Evolutionary conservation across 2,797 vertebrate genomes (phyloP), one percentile per base, ranked within the genome.

Genomic region (Tragelaphus eurycerus): DNA sequence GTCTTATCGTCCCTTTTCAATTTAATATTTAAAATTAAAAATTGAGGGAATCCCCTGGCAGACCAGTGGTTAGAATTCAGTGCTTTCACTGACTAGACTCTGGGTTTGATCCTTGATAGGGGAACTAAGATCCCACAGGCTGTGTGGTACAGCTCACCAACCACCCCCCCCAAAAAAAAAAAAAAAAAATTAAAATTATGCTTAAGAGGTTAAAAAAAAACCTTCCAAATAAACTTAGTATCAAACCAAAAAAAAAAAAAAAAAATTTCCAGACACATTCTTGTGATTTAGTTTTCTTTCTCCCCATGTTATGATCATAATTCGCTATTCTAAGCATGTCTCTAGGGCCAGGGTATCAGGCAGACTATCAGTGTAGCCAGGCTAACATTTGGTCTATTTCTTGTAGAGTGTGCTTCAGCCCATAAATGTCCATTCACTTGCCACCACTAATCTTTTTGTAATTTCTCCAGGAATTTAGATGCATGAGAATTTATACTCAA

Each of bases 381-480:
- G 11, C 52, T 23, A 31, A 21, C 19, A 5, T 55, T 31, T 31
- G 1, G 2, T 38, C 19, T 86, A 0, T 57, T 31, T 85, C 13
- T 79, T 90, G 1, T 43, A 23, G n/a, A 48, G 1, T 60, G 2
- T 88, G 14, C 21, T 76, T 60, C 23, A 48, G 29, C 7, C 23
- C 12, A 7, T 43, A 78, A 31, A 31, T 74, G 38, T 64, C 29
- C 31, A 29, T 11, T 50, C 38, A 34, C 6, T 1, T 52, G 38
- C 52, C 31, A 48, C 64, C 16, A 60, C 3, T 62, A 16, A 52
- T n/a, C 8, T 52, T 78, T 19, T 43, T 89, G 25, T n/a, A 54
- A 88, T 59, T 71, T 96, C 7, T 83, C 52, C 52, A 93, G 29
- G 93, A 87, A 86, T 21, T 60, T 38, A 90, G 50, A 50, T 29